Conservation (phyloP, 2,797 vertebrate species). For the Pempheris klunzingeri region DNA sequence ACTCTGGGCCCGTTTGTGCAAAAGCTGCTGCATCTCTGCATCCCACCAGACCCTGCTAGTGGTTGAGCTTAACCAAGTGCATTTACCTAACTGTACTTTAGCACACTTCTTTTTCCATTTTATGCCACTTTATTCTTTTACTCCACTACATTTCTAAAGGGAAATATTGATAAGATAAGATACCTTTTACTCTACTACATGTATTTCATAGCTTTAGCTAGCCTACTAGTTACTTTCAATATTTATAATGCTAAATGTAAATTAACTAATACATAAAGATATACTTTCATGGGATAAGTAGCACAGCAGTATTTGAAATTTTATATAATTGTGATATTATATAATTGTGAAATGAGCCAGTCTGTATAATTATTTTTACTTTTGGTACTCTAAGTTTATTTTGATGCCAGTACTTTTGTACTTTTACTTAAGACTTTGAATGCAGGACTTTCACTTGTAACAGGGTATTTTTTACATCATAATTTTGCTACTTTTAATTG, state of each 20-base stretch:
- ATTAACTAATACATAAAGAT: not conserved
- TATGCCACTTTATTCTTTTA: not conserved
- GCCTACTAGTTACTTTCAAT: not conserved
- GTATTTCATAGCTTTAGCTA: not conserved
- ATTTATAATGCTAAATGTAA: not conserved
- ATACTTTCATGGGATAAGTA: not conserved
- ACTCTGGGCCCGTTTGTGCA: slow-evolving; percentile 12
- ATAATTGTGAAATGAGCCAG: not conserved
- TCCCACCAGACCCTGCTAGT: no score
- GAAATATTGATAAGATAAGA: no score
- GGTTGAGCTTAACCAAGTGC: not conserved
- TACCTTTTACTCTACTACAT: not conserved
- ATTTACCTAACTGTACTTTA: no score
- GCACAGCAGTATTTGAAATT: not conserved
- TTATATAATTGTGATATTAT: no score
- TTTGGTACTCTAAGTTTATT: not conserved
- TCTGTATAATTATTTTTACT: not conserved
- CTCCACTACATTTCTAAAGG: not conserved
- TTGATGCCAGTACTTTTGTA: not conserved
- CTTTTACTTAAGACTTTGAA: not conserved
- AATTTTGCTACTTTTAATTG: not conserved
- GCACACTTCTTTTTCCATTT: not conserved
- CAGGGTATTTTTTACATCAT: not conserved
- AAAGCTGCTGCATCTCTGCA: not conserved
- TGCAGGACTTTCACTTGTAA: no score